Conservation (phyloP, 2,888 invertebrate genomes). For the Calliopum simillimum region DNA sequence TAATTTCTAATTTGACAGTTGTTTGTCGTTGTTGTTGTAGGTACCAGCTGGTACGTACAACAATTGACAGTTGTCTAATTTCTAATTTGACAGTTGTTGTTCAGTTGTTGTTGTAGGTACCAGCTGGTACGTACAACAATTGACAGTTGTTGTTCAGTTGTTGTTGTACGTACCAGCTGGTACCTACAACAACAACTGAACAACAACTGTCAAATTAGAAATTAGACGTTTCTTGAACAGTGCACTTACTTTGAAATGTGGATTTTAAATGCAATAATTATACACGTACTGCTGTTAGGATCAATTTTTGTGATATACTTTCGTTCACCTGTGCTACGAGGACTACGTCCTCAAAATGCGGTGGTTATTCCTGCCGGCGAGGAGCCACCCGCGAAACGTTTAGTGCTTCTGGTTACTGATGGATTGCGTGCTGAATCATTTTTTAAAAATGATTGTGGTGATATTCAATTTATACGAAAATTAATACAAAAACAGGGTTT, state of each 20-base stretch:
- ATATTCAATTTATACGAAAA: slow-evolving; percentile 57
- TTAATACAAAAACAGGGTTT: slow-evolving; percentile 58
- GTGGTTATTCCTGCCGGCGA: slow-evolving; percentile 36
- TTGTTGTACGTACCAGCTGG: too few species aligned
- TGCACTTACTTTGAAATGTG: slow-evolving; percentile 52
- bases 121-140: too few species aligned
- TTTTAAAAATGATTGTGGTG: slow-evolving; percentile 66
- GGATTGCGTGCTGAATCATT: slow-evolving; percentile 91
- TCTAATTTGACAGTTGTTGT: too few species aligned
- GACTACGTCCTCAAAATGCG: slow-evolving; percentile 50
- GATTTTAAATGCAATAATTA: slow-evolving; percentile 67
- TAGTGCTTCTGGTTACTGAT: slow-evolving; percentile 92
- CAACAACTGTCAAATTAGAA: too few species aligned
- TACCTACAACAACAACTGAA: too few species aligned
- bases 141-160: too few species aligned
- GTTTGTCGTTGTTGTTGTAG: too few species aligned
- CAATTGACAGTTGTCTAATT: too few species aligned
- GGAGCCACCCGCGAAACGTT: slow-evolving; percentile 74
- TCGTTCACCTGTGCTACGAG: slow-evolving; percentile 84
- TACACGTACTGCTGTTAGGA: slow-evolving; percentile 82
- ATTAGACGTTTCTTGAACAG: too few species aligned
- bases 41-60: too few species aligned
- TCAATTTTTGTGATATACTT: slow-evolving; percentile 95
- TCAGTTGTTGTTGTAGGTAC: too few species aligned
- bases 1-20: too few species aligned